These are phyloP conservation scores for Erinaceus europaeus DNA, from an alignment of 2,113 vertebrate genomes.

Conservation along the genomic window DNA sequence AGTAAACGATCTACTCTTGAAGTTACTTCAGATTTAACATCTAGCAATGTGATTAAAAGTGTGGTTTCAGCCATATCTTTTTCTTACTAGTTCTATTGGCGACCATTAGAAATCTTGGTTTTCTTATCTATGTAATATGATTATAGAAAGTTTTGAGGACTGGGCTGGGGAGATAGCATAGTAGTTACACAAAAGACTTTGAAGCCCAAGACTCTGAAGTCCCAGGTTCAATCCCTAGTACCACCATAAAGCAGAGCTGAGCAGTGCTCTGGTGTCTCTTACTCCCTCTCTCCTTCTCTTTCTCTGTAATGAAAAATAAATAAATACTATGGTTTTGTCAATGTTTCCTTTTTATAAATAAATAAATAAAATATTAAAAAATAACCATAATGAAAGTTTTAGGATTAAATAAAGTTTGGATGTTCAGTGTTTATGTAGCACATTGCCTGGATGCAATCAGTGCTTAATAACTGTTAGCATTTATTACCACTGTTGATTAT, in stretches of 20 bases:
- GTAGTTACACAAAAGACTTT: too few species aligned
- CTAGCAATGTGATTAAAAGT: neutral
- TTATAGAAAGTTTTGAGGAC: too few species aligned
- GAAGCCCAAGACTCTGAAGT: too few species aligned
- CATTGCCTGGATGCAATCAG: neutral
- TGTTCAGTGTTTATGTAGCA: neutral
- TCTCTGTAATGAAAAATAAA: too few species aligned
- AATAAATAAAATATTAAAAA: neutral
- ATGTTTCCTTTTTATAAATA: too few species aligned
- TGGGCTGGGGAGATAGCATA: too few species aligned
- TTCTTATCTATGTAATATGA: too few species aligned
- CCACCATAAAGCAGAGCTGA: too few species aligned
- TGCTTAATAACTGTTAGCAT: slow-evolving; percentile 2
- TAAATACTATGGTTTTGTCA: too few species aligned
- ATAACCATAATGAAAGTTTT: slow-evolving; percentile 29
- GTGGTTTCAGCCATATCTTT: neutral
- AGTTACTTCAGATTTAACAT: neutral
- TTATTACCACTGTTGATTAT: neutral
- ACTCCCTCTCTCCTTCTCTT: too few species aligned
- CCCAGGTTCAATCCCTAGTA: too few species aligned
- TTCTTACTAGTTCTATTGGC: slow-evolving; percentile 13
- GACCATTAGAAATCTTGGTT: neutral
- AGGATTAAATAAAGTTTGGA: neutral
- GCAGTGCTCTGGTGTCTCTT: too few species aligned
- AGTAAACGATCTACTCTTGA: neutral